Evolutionary conservation across 2,797 vertebrate genomes (phyloP), one percentile per base, ranked within the genome.

Genomic region (Channallabes apus): DNA sequence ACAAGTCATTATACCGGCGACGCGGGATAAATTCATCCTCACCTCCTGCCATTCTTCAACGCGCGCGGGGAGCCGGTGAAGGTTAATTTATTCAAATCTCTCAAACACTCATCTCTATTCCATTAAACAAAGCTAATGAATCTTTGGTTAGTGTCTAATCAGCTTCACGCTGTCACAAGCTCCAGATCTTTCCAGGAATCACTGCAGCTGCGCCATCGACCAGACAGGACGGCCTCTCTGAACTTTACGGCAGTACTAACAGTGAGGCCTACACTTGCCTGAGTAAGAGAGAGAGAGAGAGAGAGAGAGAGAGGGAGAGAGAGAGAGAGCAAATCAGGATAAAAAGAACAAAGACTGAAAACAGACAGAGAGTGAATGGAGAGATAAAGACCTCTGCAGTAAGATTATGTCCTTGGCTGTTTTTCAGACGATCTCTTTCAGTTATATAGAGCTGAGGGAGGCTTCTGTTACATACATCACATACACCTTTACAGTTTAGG

Each of bases 51-150:
- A 92, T 92, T 92, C 92, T 93, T 87, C 58, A 61, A 82, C 89
- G 92, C 92, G 94, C 91, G 91, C 41, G 86, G 93, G 94, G 95
- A 95, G 94, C 92, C 91, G 92, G 91, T 95, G 95, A 96, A 96
- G 95, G 95, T 96, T 96, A 95, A 97, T 96, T 95, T 95, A 96
- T 97, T 96, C 95, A 95, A 96, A 96, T 96, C 94, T 94, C 90
- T 91, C 92, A 91, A 94, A 92, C 92, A 94, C 94, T 95, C 94
- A 94, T 95, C 94, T 94, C 94, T 92, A 94, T 95, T 96, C 93
- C 93, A 96, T 95, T 96, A 95, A 95, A 96, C 94, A 93, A 92
- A 92, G 93, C 94, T 95, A 96, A 97, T 96, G 95, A 95, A 96
- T 96, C 93, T 96, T 94, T 95, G 93, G 92, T 95, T 94, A 92